Evolutionary conservation across 1,140 invertebrate species (phyloP).

Genomic region (Scaptodrosophila lebanonensis): DNA sequence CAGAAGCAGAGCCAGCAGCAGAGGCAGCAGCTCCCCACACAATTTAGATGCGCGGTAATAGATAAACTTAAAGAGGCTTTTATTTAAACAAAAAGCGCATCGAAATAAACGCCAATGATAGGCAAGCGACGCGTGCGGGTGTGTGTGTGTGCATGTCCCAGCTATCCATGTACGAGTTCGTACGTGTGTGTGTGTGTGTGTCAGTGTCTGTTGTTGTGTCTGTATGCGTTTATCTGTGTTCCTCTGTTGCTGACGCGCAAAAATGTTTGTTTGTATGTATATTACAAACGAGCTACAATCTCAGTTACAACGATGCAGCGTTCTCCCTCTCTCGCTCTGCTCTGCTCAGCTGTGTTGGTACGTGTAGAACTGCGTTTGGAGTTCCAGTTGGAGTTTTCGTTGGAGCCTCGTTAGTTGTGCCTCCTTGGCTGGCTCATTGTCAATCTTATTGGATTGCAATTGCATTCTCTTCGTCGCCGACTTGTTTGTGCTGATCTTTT

Average conservation of each 20-base stretch:
- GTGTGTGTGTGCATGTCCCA: too few species aligned
- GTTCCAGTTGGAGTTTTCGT: too few species aligned
- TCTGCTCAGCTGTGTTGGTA: too few species aligned
- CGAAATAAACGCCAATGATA: constrained; percentile 49
- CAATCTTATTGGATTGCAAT: constrained; percentile 50
- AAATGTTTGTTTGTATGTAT: constrained; percentile 71
- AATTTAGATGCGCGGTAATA: constrained; percentile 73
- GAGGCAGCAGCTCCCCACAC: constrained; percentile 44
- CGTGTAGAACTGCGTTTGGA: too few species aligned
- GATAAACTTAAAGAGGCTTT: constrained; percentile 76
- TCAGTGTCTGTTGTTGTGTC: constrained; percentile 3
- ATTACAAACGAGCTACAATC: constrained; percentile 66
- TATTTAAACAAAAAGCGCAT: constrained; percentile 72
- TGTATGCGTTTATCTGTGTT: constrained; percentile 39
- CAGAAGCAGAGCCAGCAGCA: neutral
- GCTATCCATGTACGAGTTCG: too few species aligned
- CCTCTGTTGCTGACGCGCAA: constrained; percentile 55
- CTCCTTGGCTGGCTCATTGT: constrained; percentile 34
- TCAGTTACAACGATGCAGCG: neutral
- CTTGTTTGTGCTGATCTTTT: constrained; percentile 63
- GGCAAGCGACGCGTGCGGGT: neutral
- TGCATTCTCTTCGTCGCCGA: constrained; percentile 14
- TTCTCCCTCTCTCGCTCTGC: too few species aligned
- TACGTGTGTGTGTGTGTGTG: constrained; percentile 3
- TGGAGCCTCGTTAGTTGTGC: constrained; percentile 39